These are phyloP conservation scores for Leucoraja ocellata DNA, from an alignment of 2,797 vertebrate species.

Conservation along the genomic window DNA sequence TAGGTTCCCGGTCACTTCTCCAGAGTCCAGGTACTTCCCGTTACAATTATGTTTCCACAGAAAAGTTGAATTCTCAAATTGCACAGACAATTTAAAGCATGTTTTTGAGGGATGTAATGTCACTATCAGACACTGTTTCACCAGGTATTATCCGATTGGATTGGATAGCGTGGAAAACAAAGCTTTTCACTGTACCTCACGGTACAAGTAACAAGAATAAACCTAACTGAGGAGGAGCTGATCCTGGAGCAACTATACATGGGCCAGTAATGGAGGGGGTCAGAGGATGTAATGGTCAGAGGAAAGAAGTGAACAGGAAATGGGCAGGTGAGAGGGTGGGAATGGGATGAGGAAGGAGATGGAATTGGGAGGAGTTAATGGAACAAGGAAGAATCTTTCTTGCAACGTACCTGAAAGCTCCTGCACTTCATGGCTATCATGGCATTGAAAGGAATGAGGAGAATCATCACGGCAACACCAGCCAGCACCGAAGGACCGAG, in stretches of 20 bases:
- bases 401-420: conserved; percentile 69
- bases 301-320: neutral
- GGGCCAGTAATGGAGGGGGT: neutral
- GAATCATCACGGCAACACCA: conserved; percentile 85
- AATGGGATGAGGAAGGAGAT: neutral
- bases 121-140: no score
- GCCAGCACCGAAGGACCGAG: conserved; percentile 84
- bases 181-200: no score
- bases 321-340: neutral
- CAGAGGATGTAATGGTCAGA: neutral
- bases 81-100: neutral
- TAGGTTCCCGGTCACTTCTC: neutral
- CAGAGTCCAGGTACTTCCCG: neutral
- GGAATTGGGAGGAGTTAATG: neutral
- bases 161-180: no score
- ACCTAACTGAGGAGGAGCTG: neutral
- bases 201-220: no score
- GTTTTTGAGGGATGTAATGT: neutral
- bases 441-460: conserved; percentile 84
- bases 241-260: neutral
- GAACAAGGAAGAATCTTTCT: neutral
- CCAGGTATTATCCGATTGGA: no score
- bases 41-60: neutral
- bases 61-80: neutral
- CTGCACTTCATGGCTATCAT: conserved; percentile 83